These are phyloP conservation scores for Emberiza fucata DNA, from an alignment of 2,113 vertebrate genomes.

Conservation along the genomic window DNA sequence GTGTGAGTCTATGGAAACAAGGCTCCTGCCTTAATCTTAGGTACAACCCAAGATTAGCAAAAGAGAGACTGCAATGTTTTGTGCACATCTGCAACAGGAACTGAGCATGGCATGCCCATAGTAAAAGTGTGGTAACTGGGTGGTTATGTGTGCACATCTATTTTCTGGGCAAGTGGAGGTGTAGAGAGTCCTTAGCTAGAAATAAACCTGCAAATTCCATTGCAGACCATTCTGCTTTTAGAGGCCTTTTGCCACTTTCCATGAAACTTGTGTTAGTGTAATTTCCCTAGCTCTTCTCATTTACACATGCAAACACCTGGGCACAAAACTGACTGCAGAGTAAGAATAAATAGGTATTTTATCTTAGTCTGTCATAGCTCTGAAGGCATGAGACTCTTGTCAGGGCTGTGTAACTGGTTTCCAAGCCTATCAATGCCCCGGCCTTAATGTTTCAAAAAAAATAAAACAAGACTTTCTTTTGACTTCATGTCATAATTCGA, in stretches of 20 bases:
- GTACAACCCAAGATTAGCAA: neutral
- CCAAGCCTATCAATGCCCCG: neutral
- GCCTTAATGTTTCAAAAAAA: neutral
- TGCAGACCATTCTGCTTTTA: neutral
- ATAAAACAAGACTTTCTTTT: neutral
- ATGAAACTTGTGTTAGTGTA: neutral
- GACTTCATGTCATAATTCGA: neutral
- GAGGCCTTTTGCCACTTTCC: neutral
- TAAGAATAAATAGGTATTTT: neutral
- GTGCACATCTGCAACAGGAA: neutral
- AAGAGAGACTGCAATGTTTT: neutral
- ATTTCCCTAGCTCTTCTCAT: neutral
- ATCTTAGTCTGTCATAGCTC: neutral
- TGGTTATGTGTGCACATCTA: neutral
- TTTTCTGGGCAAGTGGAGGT: neutral
- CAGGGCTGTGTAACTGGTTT: neutral
- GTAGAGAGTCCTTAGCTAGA: neutral
- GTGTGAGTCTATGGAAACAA: neutral
- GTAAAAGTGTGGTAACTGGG: neutral
- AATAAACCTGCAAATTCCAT: neutral
- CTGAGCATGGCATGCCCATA: fast-evolving
- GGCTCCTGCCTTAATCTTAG: neutral
- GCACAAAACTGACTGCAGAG: neutral
- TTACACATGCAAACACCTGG: neutral
- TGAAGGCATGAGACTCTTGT: neutral